These are phyloP conservation scores for Spatulosminthurus flaviceps DNA, from an alignment of 2,888 invertebrate species.

Conservation along the genomic window DNA sequence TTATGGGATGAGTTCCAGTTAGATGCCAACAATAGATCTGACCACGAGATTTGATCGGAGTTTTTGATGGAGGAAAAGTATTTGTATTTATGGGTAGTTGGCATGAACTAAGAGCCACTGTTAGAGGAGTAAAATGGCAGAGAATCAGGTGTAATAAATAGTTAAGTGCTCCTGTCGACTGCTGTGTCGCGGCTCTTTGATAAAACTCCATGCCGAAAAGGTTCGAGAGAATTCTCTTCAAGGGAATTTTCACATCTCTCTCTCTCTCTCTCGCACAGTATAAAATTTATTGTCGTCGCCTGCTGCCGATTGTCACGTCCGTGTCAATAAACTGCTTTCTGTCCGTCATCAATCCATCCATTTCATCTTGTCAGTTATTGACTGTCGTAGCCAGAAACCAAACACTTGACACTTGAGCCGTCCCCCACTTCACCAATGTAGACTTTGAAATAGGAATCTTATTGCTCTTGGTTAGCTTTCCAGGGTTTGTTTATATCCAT, in stretches of 20 bases:
- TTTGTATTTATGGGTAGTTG: background rate
- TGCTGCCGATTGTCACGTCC: constrained; percentile 49
- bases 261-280: too few relatives aligned
- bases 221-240: background rate
- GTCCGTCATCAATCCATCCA: constrained; percentile 43
- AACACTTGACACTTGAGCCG: constrained; percentile 45
- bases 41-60: background rate
- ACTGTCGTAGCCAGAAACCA: constrained; percentile 45
- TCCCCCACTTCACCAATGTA: constrained; percentile 35
- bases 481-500: background rate
- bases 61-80: background rate
- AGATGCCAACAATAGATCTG: background rate
- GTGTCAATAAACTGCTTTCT: constrained; percentile 43
- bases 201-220: constrained; percentile 26
- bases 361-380: constrained; percentile 46
- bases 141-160: constrained; percentile 40
- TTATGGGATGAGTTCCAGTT: background rate
- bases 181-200: constrained; percentile 25
- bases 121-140: constrained; percentile 17
- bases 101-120: background rate
- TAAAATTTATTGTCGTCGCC: constrained; percentile 50
- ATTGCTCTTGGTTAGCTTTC: background rate
- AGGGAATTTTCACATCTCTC: constrained; percentile 42
- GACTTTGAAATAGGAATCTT: constrained; percentile 30
- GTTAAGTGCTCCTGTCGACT: constrained; percentile 46